Evolutionary conservation across 2,888 invertebrate genomes (phyloP), one percentile per base, ranked within the genome.

Genomic region (Spodoptera picta): DNA sequence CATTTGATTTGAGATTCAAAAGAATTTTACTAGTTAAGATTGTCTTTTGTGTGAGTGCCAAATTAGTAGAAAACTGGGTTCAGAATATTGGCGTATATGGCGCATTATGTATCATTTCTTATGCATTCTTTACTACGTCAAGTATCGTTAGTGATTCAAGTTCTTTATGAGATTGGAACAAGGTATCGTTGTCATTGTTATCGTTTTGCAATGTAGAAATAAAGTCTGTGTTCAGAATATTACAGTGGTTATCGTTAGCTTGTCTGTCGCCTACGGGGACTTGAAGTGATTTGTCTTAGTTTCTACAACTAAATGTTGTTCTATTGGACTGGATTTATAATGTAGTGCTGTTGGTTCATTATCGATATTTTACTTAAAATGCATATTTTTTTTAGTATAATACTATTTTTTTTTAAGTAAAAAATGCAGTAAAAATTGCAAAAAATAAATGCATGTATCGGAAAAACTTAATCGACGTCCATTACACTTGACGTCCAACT

Each of bases 1-100:
- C 68, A 81, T 77, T 81, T 79, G 80, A 77, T 80, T 80, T 69
- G 68, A 73, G 61, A 69, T 72, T 71, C 73, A 65, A 65, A 71
- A 72, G 44, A 43, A 65, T 65, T 71, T 65, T n/a, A 47, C 47
- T 65, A 45, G 72, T 72, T 75, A 66, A 42, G 59, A 60, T 65
- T 72, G 67, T 65, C 76, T 72, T 75, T 60, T 75, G 76, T 75
- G 49, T 46, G 36, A 54, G 36, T 72, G 76, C 76, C 76, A 76
- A 72, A 76, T 72, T 75, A 76, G 76, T 66, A 72, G 27, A 36
- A 75, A 72, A 27, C 14, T 47, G 14, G 7, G 11, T 53, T 71
- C n/a, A 12, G 50, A 36, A 31, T 45, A 19, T 50, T 57, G 12
- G n/a, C 12, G 6, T n/a, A 49, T 42, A 56, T 70, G 11, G 41